Percentiles rank a stretch among this genome's conserved stretches.
phyloP scores from a whole-genome alignment of 2,888 invertebrate species.

The Thumatha senex region DNA sequence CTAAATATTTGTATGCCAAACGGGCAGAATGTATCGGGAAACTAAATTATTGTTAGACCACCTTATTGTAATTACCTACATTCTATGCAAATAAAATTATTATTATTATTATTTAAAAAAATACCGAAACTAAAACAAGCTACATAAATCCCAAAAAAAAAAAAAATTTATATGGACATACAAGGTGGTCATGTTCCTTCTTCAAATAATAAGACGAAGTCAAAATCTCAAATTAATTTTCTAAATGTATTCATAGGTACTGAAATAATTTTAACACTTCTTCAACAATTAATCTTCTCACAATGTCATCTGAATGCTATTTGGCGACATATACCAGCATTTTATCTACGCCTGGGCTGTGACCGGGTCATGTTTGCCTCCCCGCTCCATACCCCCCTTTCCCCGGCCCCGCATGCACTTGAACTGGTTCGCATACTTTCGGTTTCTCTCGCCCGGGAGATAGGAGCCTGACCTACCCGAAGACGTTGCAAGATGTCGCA shows the following conservation, averaged over 20 bases:
- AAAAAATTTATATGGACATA: too few relatives aligned
- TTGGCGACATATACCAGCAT: conserved; percentile 27
- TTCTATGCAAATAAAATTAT: too few relatives aligned
- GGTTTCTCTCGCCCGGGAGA: conserved; percentile 61
- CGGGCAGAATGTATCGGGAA: too few relatives aligned
- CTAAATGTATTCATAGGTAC: neutral
- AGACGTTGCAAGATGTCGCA: conserved; percentile 31
- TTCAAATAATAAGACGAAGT: too few relatives aligned
- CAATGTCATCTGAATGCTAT: conserved; percentile 3
- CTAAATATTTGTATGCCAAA: too few relatives aligned
- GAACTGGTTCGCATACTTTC: conserved; percentile 72
- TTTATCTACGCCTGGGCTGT: conserved; percentile 40
- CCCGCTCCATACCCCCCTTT: conserved; percentile 8
- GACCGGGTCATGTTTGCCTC: conserved; percentile 55
- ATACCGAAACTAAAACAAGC: too few relatives aligned
- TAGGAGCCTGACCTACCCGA: conserved; percentile 67
- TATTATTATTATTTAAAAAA: too few relatives aligned
- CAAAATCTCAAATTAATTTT: too few relatives aligned
- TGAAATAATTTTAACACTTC: neutral
- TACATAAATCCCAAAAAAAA: too few relatives aligned
- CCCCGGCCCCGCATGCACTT: conserved; percentile 55
- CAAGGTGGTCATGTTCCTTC: too few relatives aligned
- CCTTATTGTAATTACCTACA: too few relatives aligned
- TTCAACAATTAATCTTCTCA: neutral
- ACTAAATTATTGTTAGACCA: too few relatives aligned